Evolutionary conservation across 1,140 invertebrate species (phyloP).

Genomic region (Drosophila sturtevanti): DNA sequence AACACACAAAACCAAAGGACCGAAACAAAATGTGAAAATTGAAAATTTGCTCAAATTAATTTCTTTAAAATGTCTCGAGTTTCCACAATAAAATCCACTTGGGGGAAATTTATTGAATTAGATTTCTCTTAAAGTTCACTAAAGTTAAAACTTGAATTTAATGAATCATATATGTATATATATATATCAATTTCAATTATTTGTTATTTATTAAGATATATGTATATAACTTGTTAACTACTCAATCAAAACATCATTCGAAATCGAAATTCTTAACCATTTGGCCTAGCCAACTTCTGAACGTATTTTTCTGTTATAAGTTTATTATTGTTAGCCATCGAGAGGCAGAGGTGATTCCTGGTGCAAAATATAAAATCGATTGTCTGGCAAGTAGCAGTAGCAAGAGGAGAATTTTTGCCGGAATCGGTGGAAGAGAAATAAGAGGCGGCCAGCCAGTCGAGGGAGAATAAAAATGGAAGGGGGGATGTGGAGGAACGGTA

Average conservation of each 20-base stretch:
- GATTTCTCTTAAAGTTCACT: not conserved
- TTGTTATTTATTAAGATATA: too few relatives aligned
- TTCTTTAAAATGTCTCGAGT: not conserved
- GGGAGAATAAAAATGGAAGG: too few relatives aligned
- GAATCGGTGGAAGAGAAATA: too few relatives aligned
- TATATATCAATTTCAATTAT: not conserved
- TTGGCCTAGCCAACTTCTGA: not conserved
- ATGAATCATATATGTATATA: not conserved
- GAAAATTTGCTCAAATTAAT: not conserved
- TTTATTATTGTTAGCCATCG: not conserved
- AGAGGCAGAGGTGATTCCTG: not conserved
- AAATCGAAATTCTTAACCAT: too few relatives aligned
- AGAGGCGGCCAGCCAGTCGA: too few relatives aligned
- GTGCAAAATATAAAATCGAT: slow-evolving; percentile 5
- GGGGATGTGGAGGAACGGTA: not conserved
- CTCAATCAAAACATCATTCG: too few relatives aligned
- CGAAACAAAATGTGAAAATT: not conserved
- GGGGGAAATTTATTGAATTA: not conserved
- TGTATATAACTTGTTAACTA: too few relatives aligned
- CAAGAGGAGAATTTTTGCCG: not conserved
- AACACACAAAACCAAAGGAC: not conserved
- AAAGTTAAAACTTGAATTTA: too few relatives aligned
- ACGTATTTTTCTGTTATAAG: not conserved
- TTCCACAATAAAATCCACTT: not conserved
- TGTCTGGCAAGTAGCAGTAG: not conserved